Evolutionary conservation across 2,888 invertebrate species (phyloP), one percentile per base, ranked within the genome.

Genomic region (Agonopterix heracliana): DNA sequence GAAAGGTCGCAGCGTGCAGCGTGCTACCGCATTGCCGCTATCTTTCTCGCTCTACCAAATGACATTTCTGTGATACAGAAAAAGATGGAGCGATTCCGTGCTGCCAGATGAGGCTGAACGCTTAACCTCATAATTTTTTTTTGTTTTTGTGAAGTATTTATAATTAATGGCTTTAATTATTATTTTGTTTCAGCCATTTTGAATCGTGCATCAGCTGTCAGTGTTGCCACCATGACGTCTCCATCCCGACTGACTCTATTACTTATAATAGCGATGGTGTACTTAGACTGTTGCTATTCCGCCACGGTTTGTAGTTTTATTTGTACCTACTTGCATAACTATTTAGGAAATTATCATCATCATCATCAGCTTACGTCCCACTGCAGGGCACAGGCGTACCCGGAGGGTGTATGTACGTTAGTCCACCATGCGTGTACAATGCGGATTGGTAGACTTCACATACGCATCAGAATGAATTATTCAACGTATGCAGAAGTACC

Each of bases 221-320:
- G 26, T n/a, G 13, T 45, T 46, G 26, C 41, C 34, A 41, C 46
- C 46, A 83, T 83, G 83, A 60, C 75, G 50, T 52, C 63, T 35
- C 60, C 71, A 45, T 62, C 71, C 45, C 77, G 82, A 53, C 66
- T 76, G 7, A 67, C 76, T 3, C 46, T 84, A 12, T 47, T 81
- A 55, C 49, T 83, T 2, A 52, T 81, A 9, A 59, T 77, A 17
- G 67, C 74, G 0, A 38, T 83, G 0, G 43, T 82, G 46, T 71
- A 67, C 50, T 46, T 81, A 57, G 74, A 75, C 47, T 74, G 69
- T 46, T 78, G 78, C 44, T 62, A 69, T 52, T 50, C 81, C 7
- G 85, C 83, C 49, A 61, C 77, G 34, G 85, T 86, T 49, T 70
- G 79, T 66, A 14, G 12, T 34, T 45, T 12, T 41, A 38, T 38